A percentile compares a stretch with the other conserved stretches of the same genome.
Conservation (phyloP, 2,113 vertebrate species). For the Mobula birostris region DNA sequence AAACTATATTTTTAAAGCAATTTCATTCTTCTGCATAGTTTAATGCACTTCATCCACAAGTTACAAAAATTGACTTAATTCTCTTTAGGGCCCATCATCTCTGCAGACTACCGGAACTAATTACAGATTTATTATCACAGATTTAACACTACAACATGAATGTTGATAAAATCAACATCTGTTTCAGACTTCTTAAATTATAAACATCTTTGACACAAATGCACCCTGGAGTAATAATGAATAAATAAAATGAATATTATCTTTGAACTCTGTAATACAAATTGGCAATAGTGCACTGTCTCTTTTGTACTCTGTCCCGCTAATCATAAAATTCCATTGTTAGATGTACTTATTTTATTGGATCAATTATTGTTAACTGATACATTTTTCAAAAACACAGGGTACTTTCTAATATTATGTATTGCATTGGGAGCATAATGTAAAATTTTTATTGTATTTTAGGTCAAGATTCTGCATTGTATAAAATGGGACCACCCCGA, state of each 20-base stretch:
- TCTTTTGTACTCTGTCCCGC: neutral
- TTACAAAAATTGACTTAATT: neutral
- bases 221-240: neutral
- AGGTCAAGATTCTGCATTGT: neutral
- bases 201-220: neutral
- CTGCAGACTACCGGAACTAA: neutral
- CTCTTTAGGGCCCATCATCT: neutral
- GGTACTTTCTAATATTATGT: neutral
- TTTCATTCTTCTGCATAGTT: neutral
- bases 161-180: neutral
- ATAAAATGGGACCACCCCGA: conserved; percentile 9
- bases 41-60: neutral
- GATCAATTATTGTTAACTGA: conserved; percentile 15
- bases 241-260: conserved; percentile 2
- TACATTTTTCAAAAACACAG: conserved; percentile 7
- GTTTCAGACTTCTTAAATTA: neutral
- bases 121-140: neutral
- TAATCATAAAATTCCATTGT: neutral
- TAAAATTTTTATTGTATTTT: neutral
- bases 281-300: neutral
- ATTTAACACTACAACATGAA: neutral
- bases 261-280: neutral
- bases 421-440: neutral
- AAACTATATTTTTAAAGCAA: neutral
- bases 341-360: conserved; percentile 13